Conservation (phyloP, 2,113 vertebrate genomes). For the Sturnira hondurensis region DNA sequence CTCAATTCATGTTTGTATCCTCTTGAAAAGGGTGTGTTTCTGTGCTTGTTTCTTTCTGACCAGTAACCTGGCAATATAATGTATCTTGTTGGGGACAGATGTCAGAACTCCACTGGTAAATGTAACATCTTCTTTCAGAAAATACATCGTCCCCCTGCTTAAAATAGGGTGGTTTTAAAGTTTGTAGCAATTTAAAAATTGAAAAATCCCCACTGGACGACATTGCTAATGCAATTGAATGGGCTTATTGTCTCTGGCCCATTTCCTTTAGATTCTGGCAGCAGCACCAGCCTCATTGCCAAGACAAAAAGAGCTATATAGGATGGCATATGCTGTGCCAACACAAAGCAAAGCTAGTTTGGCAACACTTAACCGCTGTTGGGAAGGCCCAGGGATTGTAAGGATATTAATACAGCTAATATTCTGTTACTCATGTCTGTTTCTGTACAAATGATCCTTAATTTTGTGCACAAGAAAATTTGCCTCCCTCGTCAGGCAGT, state of each 20-base stretch:
- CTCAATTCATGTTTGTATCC: not conserved
- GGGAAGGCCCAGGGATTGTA: slow-evolving; percentile 56
- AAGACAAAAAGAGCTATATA: slow-evolving; percentile 65
- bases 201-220: slow-evolving; percentile 54
- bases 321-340: slow-evolving; percentile 12
- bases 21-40: slow-evolving; percentile 47
- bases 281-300: slow-evolving; percentile 33
- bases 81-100: slow-evolving; percentile 19
- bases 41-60: not conserved
- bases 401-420: slow-evolving; percentile 27
- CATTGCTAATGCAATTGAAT: slow-evolving; percentile 62
- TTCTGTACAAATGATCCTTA: slow-evolving; percentile 64
- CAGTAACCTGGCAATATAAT: not conserved
- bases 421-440: slow-evolving; percentile 48
- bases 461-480: slow-evolving; percentile 66
- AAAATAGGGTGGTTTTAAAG: slow-evolving; percentile 51
- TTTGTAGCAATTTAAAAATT: slow-evolving; percentile 61
- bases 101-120: slow-evolving; percentile 25
- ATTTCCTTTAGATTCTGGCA: slow-evolving; percentile 72
- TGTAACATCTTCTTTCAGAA: slow-evolving; percentile 49
- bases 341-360: slow-evolving; percentile 47
- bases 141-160: slow-evolving; percentile 20
- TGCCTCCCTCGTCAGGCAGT: slow-evolving; percentile 61
- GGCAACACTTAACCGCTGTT: slow-evolving; percentile 38
- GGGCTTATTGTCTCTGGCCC: slow-evolving; percentile 35